These are phyloP conservation scores for Garra rufa DNA, from an alignment of 2,113 vertebrate genomes.

Conservation along the genomic window DNA sequence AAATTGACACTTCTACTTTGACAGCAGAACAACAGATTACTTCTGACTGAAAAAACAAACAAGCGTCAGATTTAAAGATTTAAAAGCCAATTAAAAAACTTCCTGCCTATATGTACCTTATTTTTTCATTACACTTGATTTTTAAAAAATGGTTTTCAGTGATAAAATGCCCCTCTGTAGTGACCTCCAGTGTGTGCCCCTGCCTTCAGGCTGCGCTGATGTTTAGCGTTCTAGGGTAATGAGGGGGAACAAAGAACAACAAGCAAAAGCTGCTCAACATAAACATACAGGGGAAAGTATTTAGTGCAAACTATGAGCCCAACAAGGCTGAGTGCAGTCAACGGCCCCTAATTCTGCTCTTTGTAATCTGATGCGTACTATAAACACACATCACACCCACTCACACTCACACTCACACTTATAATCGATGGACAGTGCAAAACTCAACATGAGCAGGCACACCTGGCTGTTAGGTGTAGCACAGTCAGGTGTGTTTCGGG, in stretches of 20 bases:
- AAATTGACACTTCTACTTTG: not conserved
- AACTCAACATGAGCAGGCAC: conserved; percentile 37
- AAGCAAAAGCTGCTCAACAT: conserved; percentile 52
- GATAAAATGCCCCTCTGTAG: conserved; percentile 25
- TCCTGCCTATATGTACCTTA: not conserved
- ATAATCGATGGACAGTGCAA: conserved; percentile 42
- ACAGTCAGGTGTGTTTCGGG: conserved; percentile 44
- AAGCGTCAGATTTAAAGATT: too few relatives aligned
- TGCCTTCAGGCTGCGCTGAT: conserved; percentile 52
- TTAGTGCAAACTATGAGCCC: conserved; percentile 52
- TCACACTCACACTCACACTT: conserved; percentile 39
- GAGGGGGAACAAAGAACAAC: conserved; percentile 61
- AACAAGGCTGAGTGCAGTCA: conserved; percentile 50
- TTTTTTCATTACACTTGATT: not conserved
- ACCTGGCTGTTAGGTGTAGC: conserved; percentile 56
- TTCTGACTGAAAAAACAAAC: not conserved
- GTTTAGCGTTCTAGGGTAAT: conserved; percentile 61
- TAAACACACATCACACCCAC: conserved; percentile 57
- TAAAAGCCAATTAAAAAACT: not conserved
- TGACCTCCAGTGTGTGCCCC: conserved; percentile 40
- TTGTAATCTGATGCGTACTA: conserved; percentile 60
- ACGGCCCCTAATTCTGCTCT: conserved; percentile 50
- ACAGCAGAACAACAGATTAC: not conserved
- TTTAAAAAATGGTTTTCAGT: conserved; percentile 28
- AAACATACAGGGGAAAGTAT: conserved; percentile 58